Base-by-base conservation (phyloP, 2,888 invertebrate species). In the Lepidochitona cinerea region DNA sequence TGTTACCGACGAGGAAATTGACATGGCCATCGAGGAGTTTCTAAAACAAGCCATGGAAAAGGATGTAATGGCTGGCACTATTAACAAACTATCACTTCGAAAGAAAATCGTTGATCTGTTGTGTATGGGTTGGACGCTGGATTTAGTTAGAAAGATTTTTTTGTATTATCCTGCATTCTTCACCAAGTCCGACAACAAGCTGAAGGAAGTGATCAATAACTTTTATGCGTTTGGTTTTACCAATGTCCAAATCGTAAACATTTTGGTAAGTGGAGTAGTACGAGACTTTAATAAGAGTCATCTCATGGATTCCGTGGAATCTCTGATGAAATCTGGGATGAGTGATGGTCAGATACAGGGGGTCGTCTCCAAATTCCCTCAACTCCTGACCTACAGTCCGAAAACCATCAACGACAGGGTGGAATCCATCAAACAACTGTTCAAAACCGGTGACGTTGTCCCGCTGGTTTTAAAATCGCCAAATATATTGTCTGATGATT, bases 361-460 rank as follows among this genome's bases (percentile, higher is more conserved):
- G 33, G 9, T 69, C 26, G 33, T 69, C 26, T 18, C 52, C 0
- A 23, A 18, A 1, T 41, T 41, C 33, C 69, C 69, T 18, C 49
- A 41, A 7, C 37, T 80, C n/a, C 68, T 80, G n/a, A 36, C 70
- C 12, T 12, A 73, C 7, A 41, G 26, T 6, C 26, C 41, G 7
- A 33, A 68, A 5, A 32, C 66, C 26, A 59, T 80, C 18, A 26
- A 2, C 1, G 52, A 29, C 37, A 37, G 76, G 18, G 35, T 77
- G 23, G 37, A n/a, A 3, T 71, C 73, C 26, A 70, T 84, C n/a
- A 75, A 77, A 41, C 41, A 67, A 2, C 65, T 79, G 14, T 84
- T 84, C 66, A 83, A 79, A 41, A 75, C 75, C 0, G 69, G 72
- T 9, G 82, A 83, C 72, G 78, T 79, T 7, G 36, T 80, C 14